Conservation (phyloP, 1,140 invertebrate genomes). For the Gonatopus flavifemur region DNA sequence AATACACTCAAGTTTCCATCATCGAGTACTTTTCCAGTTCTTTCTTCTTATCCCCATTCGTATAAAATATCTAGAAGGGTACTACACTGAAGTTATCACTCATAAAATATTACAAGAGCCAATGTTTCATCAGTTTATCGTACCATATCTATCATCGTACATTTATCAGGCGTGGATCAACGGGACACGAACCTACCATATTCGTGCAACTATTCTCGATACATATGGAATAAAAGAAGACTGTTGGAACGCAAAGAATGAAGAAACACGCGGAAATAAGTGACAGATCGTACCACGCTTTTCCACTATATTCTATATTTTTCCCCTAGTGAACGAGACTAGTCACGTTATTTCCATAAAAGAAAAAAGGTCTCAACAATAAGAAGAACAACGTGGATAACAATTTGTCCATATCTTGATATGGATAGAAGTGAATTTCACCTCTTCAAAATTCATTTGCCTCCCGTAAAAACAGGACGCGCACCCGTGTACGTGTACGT, state of each 20-base stretch:
- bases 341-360: no score
- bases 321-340: no score
- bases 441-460: no score
- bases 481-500: no score
- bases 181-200: constrained; percentile 31
- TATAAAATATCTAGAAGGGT: neutral
- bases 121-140: neutral
- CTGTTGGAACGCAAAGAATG: constrained; percentile 44
- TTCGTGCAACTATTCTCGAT: constrained; percentile 26
- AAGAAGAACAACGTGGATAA: no score
- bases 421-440: no score
- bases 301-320: no score
- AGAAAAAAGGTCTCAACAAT: no score
- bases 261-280: constrained; percentile 57
- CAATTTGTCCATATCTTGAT: no score
- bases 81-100: neutral
- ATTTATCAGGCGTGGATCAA: constrained; percentile 39
- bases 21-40: neutral
- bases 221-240: constrained; percentile 18
- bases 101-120: neutral
- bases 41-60: neutral
- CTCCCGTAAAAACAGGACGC: no score
- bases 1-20: no score
- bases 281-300: constrained; percentile 54
- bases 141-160: no score